Conservation (phyloP, 2,797 vertebrate species). For the Poeciliopsis turneri region DNA sequence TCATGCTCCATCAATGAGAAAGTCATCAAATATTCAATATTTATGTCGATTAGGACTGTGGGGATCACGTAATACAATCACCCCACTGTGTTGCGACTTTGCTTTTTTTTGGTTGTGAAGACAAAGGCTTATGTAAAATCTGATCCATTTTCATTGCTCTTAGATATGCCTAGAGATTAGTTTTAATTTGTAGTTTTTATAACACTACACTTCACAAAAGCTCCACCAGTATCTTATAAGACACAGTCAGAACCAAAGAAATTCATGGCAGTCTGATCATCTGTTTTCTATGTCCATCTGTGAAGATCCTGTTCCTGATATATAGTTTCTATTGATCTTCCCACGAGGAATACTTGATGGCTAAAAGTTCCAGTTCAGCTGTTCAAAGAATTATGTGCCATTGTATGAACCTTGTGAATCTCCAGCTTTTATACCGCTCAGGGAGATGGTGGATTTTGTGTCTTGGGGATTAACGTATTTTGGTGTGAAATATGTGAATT, state of each 20-base stretch:
- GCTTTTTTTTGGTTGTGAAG: conserved; percentile 10
- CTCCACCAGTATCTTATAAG: background rate
- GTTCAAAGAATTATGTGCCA: background rate
- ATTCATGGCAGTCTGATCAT: background rate
- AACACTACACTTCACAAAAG: background rate
- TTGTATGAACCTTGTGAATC: background rate
- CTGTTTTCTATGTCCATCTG: background rate
- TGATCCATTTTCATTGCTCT: conserved; percentile 5
- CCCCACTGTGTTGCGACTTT: conserved; percentile 29
- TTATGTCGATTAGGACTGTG: conserved; percentile 69
- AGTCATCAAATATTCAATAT: conserved; percentile 79
- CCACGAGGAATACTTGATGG: background rate
- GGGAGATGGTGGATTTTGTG: background rate
- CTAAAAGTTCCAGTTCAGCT: background rate
- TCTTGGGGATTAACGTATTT: background rate
- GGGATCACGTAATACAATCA: conserved; percentile 63
- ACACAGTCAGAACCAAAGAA: background rate
- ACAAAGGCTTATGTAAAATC: conserved; percentile 23
- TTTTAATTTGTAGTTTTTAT: background rate
- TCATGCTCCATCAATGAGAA: conserved; percentile 74
- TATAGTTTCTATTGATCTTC: background rate
- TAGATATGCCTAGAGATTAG: background rate
- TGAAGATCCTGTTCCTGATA: background rate
- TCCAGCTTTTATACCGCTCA: background rate
- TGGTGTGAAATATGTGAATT: background rate